Percentiles rank a stretch among this genome's conserved stretches.
Evolutionary conservation across 2,113 vertebrate genomes (phyloP).

Genomic region (Tauraco erythrolophus): DNA sequence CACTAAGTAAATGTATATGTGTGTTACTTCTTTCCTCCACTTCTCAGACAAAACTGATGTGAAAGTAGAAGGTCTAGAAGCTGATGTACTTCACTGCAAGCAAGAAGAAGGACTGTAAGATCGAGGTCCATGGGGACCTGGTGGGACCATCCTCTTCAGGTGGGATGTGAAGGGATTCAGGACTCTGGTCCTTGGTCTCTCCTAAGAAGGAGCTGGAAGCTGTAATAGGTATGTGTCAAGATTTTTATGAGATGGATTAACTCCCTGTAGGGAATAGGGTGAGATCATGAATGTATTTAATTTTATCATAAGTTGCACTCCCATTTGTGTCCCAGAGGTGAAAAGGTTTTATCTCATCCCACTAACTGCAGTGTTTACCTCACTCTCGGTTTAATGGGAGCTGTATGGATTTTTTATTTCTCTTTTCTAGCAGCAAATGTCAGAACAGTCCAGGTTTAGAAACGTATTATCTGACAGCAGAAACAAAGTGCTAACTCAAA

Average conservation of each 20-base stretch:
- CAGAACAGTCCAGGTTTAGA: slow-evolving; percentile 27
- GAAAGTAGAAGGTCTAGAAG: background rate
- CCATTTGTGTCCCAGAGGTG: slow-evolving; percentile 39
- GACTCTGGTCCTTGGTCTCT: background rate
- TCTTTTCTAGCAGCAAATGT: slow-evolving; percentile 7
- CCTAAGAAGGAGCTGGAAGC: background rate
- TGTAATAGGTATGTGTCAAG: background rate
- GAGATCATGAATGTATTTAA: slow-evolving; percentile 6
- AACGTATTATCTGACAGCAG: slow-evolving; percentile 12
- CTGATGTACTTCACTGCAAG: background rate
- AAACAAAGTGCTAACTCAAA: slow-evolving; percentile 25
- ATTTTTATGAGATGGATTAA: background rate
- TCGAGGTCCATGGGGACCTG: background rate
- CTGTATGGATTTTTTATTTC: slow-evolving; percentile 34
- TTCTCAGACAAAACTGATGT: background rate
- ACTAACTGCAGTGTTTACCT: background rate
- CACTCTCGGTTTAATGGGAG: background rate
- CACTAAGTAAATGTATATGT: background rate
- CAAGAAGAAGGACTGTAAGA: background rate
- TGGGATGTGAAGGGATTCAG: background rate
- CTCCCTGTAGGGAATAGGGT: background rate
- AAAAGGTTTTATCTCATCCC: slow-evolving; percentile 26
- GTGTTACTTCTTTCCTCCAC: background rate
- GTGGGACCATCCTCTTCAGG: background rate
- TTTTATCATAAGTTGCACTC: slow-evolving; percentile 23